Conservation (phyloP, 2,797 vertebrate genomes). For the Pseudopleuronectes americanus region DNA sequence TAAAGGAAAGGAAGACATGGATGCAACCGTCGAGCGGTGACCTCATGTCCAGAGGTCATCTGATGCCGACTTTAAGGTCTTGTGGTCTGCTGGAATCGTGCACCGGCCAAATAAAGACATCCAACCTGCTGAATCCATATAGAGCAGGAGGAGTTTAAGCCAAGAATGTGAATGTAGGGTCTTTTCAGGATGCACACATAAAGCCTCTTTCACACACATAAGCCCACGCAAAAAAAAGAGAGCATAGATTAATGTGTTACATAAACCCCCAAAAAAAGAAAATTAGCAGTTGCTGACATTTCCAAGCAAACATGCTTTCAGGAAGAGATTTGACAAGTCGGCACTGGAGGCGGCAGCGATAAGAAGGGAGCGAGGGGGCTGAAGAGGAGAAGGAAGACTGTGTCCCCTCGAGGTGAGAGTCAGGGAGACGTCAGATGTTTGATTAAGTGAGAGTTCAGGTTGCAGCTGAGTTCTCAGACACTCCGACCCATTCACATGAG, state of each 20-base stretch:
- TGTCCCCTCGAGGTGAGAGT: conserved; percentile 65
- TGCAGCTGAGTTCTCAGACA: conserved; percentile 40
- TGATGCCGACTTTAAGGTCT: conserved; percentile 19
- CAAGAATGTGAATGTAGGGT: conserved; percentile 49
- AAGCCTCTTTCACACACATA: conserved; percentile 69
- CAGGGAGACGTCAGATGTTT: conserved; percentile 58
- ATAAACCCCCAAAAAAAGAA: conserved; percentile 48
- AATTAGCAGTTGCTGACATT: conserved; percentile 69
- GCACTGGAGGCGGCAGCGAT: conserved; percentile 61
- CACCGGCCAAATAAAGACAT: conserved; percentile 46
- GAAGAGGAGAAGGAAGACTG: conserved; percentile 53
- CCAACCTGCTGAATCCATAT: conserved; percentile 48
- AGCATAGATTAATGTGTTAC: conserved; percentile 72
- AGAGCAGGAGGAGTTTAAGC: conserved; percentile 42
- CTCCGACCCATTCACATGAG: conserved; percentile 20
- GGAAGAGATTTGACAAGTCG: conserved; percentile 62
- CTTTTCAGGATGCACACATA: conserved; percentile 68
- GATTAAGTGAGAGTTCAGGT: conserved; percentile 45
- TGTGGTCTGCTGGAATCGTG: conserved; percentile 12
- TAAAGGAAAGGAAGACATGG: conserved; percentile 12
- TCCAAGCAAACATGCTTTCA: conserved; percentile 70
- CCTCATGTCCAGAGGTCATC: conserved; percentile 35
- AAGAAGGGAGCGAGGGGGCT: conserved; percentile 55
- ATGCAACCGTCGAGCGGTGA: conserved; percentile 29
- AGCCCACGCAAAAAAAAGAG: conserved; percentile 52